phyloP scores from a whole-genome alignment of 2,797 vertebrate genomes.

The Artibeus jamaicensis region DNA sequence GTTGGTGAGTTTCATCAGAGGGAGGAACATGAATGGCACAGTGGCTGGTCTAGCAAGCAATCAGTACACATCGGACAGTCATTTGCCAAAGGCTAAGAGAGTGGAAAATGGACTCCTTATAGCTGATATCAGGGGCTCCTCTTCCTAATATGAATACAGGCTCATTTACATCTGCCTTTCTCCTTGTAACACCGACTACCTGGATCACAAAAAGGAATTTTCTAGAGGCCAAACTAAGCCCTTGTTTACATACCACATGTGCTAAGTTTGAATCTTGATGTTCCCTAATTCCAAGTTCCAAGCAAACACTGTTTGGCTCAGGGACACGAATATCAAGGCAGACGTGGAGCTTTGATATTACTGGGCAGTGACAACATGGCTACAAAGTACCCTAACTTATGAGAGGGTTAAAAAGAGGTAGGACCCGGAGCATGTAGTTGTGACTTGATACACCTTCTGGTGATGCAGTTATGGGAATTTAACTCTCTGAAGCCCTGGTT shows the following conservation, averaged over 20 bases:
- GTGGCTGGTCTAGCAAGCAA: background rate
- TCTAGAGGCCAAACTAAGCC: background rate
- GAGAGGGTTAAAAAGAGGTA: background rate
- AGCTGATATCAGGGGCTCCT: background rate
- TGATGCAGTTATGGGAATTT: background rate
- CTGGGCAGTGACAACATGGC: background rate
- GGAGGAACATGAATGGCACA: background rate
- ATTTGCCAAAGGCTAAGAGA: background rate
- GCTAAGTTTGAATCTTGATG: background rate
- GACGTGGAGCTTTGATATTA: background rate
- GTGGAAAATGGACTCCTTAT: background rate
- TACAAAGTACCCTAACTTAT: background rate
- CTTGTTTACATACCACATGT: background rate
- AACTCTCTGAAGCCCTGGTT: background rate
- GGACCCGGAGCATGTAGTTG: background rate
- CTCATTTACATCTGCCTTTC: background rate
- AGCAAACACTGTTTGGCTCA: background rate
- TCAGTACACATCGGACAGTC: background rate
- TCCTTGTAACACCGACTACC: background rate
- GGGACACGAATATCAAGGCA: background rate
- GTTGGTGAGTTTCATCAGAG: background rate
- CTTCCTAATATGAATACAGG: background rate
- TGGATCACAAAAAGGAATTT: background rate
- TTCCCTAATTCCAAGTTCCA: background rate
- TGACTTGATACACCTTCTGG: background rate